Conservation (phyloP, 2,888 invertebrate species). For the Pristionchus exspectatus region DNA sequence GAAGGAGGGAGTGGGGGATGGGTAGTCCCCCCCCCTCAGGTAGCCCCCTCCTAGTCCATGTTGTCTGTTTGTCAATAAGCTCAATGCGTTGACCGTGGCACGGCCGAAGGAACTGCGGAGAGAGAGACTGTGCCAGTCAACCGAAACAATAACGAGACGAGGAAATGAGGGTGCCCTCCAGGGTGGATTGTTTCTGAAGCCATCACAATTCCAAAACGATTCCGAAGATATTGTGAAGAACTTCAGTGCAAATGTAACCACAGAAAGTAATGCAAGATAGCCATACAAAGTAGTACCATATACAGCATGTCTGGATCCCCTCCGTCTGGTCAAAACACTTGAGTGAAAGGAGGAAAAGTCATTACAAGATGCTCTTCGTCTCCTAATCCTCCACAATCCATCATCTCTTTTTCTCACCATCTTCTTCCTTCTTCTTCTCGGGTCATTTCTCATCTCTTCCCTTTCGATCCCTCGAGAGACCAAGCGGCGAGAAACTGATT, state of each 20-base stretch:
- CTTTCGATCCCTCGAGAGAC: neutral
- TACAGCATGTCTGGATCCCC: neutral
- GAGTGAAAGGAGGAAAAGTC: neutral
- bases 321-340: neutral
- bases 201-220: neutral
- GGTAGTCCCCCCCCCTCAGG: conserved; percentile 33
- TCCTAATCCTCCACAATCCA: conserved; percentile 50
- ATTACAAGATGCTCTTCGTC: conserved; percentile 9
- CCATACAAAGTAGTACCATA: neutral
- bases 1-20: neutral
- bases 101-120: neutral
- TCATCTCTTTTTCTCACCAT: conserved; percentile 46
- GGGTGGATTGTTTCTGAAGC: neutral
- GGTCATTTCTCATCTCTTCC: conserved; percentile 9
- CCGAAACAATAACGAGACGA: conserved; percentile 40
- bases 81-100: conserved; percentile 42
- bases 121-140: conserved; percentile 8
- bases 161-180: neutral
- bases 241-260: neutral
- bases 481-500: neutral
- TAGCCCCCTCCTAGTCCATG: conserved; percentile 6
- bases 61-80: conserved; percentile 17
- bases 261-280: neutral
- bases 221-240: no score
- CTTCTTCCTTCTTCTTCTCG: conserved; percentile 17